Conservation (phyloP, 2,113 vertebrate genomes). For the Neoarius graeffei region DNA sequence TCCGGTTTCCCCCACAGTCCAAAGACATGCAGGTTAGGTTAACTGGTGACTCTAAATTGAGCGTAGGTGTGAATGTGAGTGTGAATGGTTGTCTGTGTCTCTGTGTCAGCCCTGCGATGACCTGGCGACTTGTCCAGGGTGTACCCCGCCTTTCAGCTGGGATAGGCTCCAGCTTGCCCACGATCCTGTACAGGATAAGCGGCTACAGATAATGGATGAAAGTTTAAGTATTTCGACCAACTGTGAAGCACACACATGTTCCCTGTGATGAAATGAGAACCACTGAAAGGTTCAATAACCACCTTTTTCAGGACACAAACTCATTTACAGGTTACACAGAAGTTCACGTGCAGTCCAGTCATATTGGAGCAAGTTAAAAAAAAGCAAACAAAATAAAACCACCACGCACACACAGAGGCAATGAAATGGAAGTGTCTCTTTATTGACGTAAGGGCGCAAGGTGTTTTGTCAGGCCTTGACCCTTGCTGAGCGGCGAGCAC, state of each 20-base stretch:
- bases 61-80: no score
- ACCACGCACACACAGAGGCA: background rate
- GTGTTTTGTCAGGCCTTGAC: conserved; percentile 35
- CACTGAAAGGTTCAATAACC: background rate
- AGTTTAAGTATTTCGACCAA: background rate
- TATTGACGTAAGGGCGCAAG: conserved; percentile 54
- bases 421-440: conserved; percentile 49
- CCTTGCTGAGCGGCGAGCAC: conserved; percentile 53
- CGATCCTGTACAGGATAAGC: no score
- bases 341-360: background rate
- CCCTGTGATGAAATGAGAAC: background rate
- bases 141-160: no score
- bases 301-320: background rate
- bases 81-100: no score
- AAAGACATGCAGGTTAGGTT: no score
- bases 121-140: background rate
- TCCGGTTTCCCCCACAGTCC: no score
- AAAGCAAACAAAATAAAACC: no score
- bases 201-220: background rate
- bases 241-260: background rate
- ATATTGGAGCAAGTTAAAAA: background rate
- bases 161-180: no score
- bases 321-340: conserved; percentile 27
- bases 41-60: no score
- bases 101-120: no score